Evolutionary conservation across 2,888 invertebrate genomes (phyloP).

Genomic region (Eulithis testata): DNA sequence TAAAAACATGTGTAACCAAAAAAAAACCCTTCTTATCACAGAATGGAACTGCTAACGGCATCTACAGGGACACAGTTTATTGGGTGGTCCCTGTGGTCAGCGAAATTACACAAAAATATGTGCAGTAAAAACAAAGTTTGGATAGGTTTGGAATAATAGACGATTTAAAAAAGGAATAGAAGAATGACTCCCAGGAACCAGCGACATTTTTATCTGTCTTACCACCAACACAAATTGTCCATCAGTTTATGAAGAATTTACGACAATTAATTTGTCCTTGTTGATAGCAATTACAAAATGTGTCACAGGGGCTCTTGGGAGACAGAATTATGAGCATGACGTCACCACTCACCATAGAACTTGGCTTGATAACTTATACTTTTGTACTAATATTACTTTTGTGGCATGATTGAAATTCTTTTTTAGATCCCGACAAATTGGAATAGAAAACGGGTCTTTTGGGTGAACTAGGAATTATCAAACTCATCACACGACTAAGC

Average conservation of each 20-base stretch:
- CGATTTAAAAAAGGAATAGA: not conserved
- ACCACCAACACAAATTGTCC: constrained; percentile 16
- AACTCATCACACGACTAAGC: not conserved
- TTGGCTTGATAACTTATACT: not conserved
- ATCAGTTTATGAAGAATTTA: constrained; percentile 22
- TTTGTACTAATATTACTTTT: too few relatives aligned
- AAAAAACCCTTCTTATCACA: too few relatives aligned
- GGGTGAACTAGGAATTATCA: too few relatives aligned
- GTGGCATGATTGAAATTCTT: too few relatives aligned
- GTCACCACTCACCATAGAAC: constrained; percentile 4
- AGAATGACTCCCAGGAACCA: not conserved
- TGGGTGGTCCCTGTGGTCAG: too few relatives aligned
- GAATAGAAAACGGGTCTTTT: not conserved
- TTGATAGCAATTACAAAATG: constrained; percentile 18
- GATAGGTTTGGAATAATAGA: too few relatives aligned
- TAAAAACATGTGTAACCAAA: too few relatives aligned
- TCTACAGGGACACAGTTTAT: too few relatives aligned
- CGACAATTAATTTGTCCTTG: constrained; percentile 23
- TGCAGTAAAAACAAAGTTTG: too few relatives aligned
- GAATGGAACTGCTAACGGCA: too few relatives aligned
- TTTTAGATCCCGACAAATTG: not conserved
- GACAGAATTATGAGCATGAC: constrained; percentile 5
- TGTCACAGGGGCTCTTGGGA: constrained; percentile 4
- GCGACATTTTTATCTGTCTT: not conserved
- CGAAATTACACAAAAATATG: too few relatives aligned